These are phyloP conservation scores for Limenitis arthemis DNA, from an alignment of 2,888 invertebrate species.

Conservation along the genomic window DNA sequence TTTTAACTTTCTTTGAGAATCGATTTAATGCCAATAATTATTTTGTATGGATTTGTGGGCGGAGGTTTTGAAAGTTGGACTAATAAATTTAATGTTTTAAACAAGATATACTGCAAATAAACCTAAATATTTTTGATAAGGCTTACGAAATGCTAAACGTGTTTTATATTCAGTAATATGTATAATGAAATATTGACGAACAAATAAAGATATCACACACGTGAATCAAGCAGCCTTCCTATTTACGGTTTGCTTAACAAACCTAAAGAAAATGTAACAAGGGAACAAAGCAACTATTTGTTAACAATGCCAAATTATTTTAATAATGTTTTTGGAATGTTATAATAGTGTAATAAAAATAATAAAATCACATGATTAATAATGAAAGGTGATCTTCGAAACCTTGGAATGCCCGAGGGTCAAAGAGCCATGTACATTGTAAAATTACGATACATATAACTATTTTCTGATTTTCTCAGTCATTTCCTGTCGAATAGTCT, in stretches of 20 bases:
- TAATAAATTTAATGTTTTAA: background rate
- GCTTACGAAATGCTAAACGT: background rate
- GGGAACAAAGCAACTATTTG: too few species aligned
- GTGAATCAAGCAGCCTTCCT: background rate
- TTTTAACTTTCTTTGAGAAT: slow-evolving; percentile 22
- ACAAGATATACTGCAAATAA: background rate
- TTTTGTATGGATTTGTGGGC: slow-evolving; percentile 3
- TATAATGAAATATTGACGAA: background rate
- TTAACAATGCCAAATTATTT: too few species aligned
- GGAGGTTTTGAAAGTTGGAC: slow-evolving; percentile 3
- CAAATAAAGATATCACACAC: slow-evolving; percentile 1
- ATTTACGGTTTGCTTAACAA: background rate
- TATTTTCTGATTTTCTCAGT: too few species aligned
- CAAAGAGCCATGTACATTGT: too few species aligned
- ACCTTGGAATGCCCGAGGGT: too few species aligned
- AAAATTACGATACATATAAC: too few species aligned
- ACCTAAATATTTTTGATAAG: background rate
- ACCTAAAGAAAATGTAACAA: background rate
- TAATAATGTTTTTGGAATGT: too few species aligned
- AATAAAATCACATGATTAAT: too few species aligned
- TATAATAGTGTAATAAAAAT: too few species aligned
- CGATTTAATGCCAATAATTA: slow-evolving; percentile 7
- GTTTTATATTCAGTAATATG: slow-evolving; percentile 1
- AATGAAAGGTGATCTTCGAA: too few species aligned
- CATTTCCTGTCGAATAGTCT: too few species aligned